Percentiles rank a stretch among this genome's conserved stretches.
phyloP scores from a whole-genome alignment of 2,888 invertebrate genomes.

The Orthonychiurus folsomi region DNA sequence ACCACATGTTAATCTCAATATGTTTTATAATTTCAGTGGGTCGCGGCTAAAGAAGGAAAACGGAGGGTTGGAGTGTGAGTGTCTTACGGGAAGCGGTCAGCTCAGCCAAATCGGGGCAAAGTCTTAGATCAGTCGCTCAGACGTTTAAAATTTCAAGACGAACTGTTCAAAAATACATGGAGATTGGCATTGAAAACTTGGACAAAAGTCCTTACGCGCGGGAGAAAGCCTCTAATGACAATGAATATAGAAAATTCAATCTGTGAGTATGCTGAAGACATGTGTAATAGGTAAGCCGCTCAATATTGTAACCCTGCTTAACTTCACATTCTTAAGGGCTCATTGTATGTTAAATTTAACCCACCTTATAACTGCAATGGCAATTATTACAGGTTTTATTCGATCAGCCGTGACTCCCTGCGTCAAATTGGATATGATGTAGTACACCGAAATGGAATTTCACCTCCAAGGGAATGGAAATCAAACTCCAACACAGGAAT shows the following conservation, averaged over 20 bases:
- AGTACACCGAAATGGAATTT: neutral
- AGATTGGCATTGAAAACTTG: neutral
- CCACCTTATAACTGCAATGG: no score
- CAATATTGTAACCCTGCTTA: neutral
- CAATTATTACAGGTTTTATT: neutral
- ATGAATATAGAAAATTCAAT: neutral
- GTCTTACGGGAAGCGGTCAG: neutral
- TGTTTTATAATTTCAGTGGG: conserved; percentile 1
- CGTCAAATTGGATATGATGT: neutral
- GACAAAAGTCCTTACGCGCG: neutral
- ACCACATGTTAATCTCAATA: no score
- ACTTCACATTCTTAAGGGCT: neutral
- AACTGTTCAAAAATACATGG: neutral
- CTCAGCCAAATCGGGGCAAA: neutral
- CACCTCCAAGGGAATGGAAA: neutral
- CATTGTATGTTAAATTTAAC: no score
- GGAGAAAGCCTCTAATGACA: neutral
- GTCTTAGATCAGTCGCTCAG: neutral
- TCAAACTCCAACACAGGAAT: neutral
- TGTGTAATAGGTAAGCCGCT: neutral
- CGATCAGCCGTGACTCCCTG: neutral
- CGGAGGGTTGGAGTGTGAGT: neutral
- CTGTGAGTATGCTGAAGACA: neutral
- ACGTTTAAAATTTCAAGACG: neutral
- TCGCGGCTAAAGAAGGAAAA: neutral